Evolutionary conservation across 1,140 invertebrate genomes (phyloP).

Genomic region (Cyclina sinensis): DNA sequence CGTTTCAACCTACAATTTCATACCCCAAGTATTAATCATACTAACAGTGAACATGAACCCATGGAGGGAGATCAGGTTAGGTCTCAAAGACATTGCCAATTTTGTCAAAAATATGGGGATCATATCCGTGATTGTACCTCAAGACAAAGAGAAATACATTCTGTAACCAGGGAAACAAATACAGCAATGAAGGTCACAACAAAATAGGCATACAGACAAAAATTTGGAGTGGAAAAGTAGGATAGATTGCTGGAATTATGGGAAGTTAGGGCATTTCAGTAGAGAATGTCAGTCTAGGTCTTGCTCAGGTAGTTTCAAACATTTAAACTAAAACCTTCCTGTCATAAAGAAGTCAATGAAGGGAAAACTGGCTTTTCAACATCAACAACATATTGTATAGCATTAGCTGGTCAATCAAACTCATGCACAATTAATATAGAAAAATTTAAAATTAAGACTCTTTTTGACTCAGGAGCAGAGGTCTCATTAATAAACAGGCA

Average conservation of each 20-base stretch:
- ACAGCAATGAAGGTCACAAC: too few species aligned
- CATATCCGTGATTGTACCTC: neutral
- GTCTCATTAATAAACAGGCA: too few species aligned
- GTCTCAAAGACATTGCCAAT: neutral
- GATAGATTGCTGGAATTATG: too few species aligned
- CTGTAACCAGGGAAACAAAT: too few species aligned
- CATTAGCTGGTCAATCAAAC: neutral
- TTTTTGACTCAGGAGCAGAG: neutral
- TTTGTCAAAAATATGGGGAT: neutral
- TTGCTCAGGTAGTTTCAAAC: neutral
- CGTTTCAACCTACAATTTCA: neutral
- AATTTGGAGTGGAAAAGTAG: too few species aligned
- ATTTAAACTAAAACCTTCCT: neutral
- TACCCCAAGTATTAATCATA: neutral
- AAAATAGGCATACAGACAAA: too few species aligned
- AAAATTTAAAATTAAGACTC: too few species aligned
- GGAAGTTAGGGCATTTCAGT: neutral
- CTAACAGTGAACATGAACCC: neutral
- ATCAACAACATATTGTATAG: neutral
- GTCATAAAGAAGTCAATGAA: neutral
- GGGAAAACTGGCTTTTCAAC: neutral
- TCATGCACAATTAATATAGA: neutral
- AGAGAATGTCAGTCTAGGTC: neutral
- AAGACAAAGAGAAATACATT: too few species aligned
- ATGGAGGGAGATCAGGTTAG: neutral